Evolutionary conservation across 2,888 invertebrate genomes (phyloP), one percentile per base, ranked within the genome.

Genomic region (Caenorhabditis wallacei): DNA sequence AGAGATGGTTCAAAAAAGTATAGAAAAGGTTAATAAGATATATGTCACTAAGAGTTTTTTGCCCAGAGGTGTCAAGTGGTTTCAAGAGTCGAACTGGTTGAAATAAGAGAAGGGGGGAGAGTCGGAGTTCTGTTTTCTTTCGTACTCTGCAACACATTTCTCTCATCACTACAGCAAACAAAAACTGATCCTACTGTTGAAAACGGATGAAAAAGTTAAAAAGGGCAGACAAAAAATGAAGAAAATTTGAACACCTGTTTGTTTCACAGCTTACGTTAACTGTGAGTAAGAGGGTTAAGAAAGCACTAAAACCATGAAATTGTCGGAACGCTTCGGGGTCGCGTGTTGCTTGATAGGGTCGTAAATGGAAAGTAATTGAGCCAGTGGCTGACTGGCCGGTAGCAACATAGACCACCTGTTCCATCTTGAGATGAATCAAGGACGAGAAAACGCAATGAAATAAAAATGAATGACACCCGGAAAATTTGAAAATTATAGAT

Each of bases 231-330:
- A 37, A 51, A 59, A 40, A 54, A 30, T 5, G 30, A 3, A 8
- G 30, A 59, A 69, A 75, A 59, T 75, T 76, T 76, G 76, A 76
- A 76, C 76, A 76, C 26, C 76, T 76, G 75, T 59, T 68, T 69
- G 61, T 69, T 66, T 7, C n/a, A 4, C 53, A 46, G 76, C 48
- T 76, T 76, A 76, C 37, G 46, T 53, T 22, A 54, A 53, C 46
- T 26, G 54, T 35, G 37, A 48, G 30, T 66, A 26, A 63, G 61
- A 43, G 26, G 59, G 64, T 61, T 57, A 26, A 69, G 51, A 16
- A 37, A 40, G 51, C 35, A 40, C 35, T 20, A 69, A 69, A 53
- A 61, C 22, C 37, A 57, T 30, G 30, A 72, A 66, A 66, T 35
- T 20, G 24, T 35, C 20, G 40, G 37, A 40, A 46, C 46, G 18